Conservation (phyloP, 2,113 vertebrate genomes). For the Amphilophus citrinellus region DNA sequence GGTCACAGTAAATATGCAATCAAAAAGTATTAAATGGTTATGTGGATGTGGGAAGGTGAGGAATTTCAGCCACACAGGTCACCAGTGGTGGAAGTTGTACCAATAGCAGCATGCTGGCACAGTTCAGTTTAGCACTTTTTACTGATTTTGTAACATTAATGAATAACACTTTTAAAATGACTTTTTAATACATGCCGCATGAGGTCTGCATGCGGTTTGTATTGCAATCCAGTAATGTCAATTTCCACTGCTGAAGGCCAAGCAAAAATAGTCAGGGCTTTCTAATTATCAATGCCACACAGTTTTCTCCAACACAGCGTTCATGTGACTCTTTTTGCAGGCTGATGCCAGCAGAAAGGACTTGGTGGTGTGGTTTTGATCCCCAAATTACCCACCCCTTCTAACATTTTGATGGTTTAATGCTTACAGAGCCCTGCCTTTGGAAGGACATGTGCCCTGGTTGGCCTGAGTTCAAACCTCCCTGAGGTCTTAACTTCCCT, state of each 20-base stretch:
- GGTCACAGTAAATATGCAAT: constrained; percentile 28
- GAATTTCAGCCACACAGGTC: constrained; percentile 40
- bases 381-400: constrained; percentile 47
- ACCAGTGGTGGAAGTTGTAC: not conserved
- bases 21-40: constrained; percentile 34
- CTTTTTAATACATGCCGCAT: not conserved
- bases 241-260: constrained; percentile 59
- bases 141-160: not conserved
- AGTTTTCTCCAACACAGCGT: constrained; percentile 54
- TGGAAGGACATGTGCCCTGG: constrained; percentile 54
- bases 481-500: constrained; percentile 28
- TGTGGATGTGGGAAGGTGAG: constrained; percentile 25
- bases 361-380: constrained; percentile 51
- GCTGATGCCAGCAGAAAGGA: constrained; percentile 47
- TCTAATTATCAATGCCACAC: constrained; percentile 69
- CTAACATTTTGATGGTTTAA: constrained; percentile 70
- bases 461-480: constrained; percentile 57
- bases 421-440: constrained; percentile 48
- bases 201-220: constrained; percentile 21
- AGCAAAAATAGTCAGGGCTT: constrained; percentile 60
- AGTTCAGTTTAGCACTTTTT: not conserved
- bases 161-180: not conserved
- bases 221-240: constrained; percentile 31
- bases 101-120: not conserved
- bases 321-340: constrained; percentile 58